phyloP scores from a whole-genome alignment of 2,888 invertebrate genomes.

The Chloroclysta siterata region DNA sequence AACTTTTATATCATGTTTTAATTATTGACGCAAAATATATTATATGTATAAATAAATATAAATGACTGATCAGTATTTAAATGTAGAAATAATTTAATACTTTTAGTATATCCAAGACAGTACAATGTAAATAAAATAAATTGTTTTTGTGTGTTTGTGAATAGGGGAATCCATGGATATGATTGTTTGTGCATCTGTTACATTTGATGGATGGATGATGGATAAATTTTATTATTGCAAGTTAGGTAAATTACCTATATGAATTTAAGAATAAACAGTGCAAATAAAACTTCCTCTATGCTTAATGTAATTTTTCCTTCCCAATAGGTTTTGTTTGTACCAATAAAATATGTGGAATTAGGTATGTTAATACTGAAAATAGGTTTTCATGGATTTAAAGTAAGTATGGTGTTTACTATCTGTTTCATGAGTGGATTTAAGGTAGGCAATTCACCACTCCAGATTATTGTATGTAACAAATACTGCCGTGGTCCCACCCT shows the following conservation, averaged over 20 bases:
- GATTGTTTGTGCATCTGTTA: conserved; percentile 43
- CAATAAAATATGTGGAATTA: too few relatives aligned
- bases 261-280: conserved; percentile 72
- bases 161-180: conserved; percentile 55
- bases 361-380: too few relatives aligned
- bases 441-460: too few relatives aligned
- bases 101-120: conserved; percentile 53
- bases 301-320: not conserved
- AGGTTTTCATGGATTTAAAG: too few relatives aligned
- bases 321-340: too few relatives aligned
- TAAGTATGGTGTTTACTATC: too few relatives aligned
- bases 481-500: too few relatives aligned
- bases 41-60: conserved; percentile 41
- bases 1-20: conserved; percentile 38
- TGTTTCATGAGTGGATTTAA: too few relatives aligned
- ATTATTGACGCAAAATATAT: conserved; percentile 45
- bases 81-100: conserved; percentile 45
- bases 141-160: conserved; percentile 59
- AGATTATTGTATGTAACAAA: too few relatives aligned
- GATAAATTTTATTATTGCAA: conserved; percentile 50
- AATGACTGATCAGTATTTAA: conserved; percentile 50
- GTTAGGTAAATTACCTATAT: conserved; percentile 37
- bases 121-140: conserved; percentile 74
- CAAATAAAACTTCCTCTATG: conserved; percentile 45
- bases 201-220: conserved; percentile 40